Evolutionary conservation across 1,140 invertebrate species (phyloP).

Genomic region (Ceratina australensis): DNA sequence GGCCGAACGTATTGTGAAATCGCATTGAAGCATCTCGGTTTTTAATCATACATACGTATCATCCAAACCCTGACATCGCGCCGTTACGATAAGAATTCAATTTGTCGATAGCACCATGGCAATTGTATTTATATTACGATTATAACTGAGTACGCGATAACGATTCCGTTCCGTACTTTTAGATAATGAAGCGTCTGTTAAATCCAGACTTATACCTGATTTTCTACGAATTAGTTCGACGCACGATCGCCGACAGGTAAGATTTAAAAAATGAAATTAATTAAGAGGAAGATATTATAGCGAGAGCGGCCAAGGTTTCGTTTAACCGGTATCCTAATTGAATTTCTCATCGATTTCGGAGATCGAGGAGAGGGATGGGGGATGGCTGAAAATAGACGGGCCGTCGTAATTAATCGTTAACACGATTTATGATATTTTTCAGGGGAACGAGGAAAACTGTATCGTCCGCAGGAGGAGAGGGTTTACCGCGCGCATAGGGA

Average conservation of each 20-base stretch:
- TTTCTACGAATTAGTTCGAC: background rate
- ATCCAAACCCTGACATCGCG: too few relatives aligned
- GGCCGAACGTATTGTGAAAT: conserved; percentile 16
- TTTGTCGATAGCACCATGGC: too few relatives aligned
- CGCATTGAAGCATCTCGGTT: background rate
- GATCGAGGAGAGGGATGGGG: too few relatives aligned
- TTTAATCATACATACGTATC: background rate
- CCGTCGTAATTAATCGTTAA: conserved; percentile 22
- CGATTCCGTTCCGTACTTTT: too few relatives aligned
- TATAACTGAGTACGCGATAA: too few relatives aligned
- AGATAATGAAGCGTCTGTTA: too few relatives aligned
- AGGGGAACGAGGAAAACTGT: conserved; percentile 16
- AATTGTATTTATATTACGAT: too few relatives aligned
- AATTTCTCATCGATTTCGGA: background rate
- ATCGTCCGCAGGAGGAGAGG: conserved; percentile 36
- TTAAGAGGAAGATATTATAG: background rate
- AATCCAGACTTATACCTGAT: too few relatives aligned
- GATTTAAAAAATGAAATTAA: background rate
- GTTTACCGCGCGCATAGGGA: conserved; percentile 49
- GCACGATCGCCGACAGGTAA: conserved; percentile 3
- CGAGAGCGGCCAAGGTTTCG: background rate
- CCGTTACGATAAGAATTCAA: too few relatives aligned
- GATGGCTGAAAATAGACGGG: background rate
- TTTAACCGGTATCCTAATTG: background rate
- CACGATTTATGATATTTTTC: conserved; percentile 56